These are phyloP conservation scores for Chloroceryle inda DNA, from an alignment of 2,797 vertebrate genomes.

Conservation along the genomic window DNA sequence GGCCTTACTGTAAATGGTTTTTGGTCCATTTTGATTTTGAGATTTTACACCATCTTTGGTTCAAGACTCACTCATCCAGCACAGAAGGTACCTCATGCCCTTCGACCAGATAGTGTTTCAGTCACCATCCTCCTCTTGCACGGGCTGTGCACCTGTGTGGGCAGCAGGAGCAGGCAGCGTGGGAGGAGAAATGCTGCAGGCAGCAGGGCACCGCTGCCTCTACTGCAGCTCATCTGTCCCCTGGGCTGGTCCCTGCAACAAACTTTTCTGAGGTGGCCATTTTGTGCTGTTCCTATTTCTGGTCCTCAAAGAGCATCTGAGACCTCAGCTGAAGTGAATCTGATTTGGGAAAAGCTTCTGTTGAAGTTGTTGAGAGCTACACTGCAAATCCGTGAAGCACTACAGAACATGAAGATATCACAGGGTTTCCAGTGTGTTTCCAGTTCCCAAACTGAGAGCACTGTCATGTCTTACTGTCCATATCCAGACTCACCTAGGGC, in stretches of 20 bases:
- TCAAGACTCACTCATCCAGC: neutral
- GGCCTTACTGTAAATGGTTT: neutral
- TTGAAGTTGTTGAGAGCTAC: neutral
- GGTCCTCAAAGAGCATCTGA: neutral
- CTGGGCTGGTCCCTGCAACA: neutral
- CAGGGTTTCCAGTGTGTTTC: neutral
- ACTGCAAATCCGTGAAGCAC: neutral
- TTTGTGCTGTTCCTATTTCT: neutral
- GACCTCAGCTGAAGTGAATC: neutral
- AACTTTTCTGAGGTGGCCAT: neutral
- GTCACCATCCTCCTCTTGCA: fast-evolving
- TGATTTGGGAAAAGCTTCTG: neutral
- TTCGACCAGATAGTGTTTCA: neutral
- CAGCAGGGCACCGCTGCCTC: neutral
- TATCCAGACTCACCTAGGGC: neutral
- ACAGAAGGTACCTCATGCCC: neutral
- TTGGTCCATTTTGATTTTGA: neutral
- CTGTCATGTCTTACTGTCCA: neutral
- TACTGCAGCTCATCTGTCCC: neutral
- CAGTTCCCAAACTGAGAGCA: neutral
- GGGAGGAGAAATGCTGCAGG: neutral
- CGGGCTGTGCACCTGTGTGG: fast-evolving
- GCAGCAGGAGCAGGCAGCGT: neutral
- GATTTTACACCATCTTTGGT: neutral
- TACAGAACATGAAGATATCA: neutral